These are phyloP conservation scores for Chrysolina americana DNA, from an alignment of 2,888 invertebrate species.

Conservation along the genomic window DNA sequence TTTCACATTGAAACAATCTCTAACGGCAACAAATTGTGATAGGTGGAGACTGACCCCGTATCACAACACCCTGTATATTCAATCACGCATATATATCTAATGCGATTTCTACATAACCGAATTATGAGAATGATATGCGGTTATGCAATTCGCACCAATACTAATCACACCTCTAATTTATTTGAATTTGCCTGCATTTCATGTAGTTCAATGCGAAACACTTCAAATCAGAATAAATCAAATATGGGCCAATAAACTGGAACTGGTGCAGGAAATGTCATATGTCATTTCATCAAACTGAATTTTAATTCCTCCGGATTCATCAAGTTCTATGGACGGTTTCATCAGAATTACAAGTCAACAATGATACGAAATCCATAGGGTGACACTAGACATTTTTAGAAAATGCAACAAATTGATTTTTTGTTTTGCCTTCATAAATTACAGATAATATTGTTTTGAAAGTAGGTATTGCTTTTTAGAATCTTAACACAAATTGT, in stretches of 20 bases:
- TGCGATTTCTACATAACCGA: slow-evolving; percentile 44
- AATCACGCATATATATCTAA: slow-evolving; percentile 32
- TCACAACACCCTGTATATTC: neutral
- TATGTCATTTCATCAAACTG: slow-evolving; percentile 21
- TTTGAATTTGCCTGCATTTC: slow-evolving; percentile 41
- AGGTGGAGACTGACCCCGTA: neutral
- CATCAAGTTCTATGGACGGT: neutral
- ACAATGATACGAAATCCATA: neutral
- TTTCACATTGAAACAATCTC: no score
- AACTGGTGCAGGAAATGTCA: slow-evolving; percentile 9
- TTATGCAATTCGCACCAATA: slow-evolving; percentile 44
- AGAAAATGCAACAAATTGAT: no score
- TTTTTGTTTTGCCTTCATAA: no score
- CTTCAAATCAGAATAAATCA: neutral
- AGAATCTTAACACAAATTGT: no score
- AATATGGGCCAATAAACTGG: slow-evolving; percentile 9
- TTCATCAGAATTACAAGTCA: neutral
- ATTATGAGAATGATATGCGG: slow-evolving; percentile 47
- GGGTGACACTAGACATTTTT: no score
- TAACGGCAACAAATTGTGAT: no score
- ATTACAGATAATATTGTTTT: no score
- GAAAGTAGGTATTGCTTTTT: no score
- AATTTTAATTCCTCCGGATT: neutral
- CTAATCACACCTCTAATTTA: slow-evolving; percentile 46
- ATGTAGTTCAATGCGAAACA: slow-evolving; percentile 32